Evolutionary conservation across 2,888 invertebrate genomes (phyloP).

Genomic region (Drosophila rellima): DNA sequence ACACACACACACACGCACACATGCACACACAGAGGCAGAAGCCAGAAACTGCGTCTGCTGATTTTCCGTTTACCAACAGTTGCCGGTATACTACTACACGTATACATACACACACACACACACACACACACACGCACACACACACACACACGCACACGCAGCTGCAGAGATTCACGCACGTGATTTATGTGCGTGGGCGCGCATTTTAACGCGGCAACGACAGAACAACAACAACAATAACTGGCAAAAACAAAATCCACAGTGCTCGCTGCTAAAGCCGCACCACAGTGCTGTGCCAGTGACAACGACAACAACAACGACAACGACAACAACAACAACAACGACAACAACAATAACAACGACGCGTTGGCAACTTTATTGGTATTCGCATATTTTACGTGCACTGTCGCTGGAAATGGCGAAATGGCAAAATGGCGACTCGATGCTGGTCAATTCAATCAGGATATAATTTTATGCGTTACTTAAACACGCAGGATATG

Average conservation of each 20-base stretch:
- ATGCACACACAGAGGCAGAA: constrained; percentile 15
- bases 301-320: constrained; percentile 37
- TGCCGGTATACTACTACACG: constrained; percentile 32
- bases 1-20: constrained; percentile 18
- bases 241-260: constrained; percentile 25
- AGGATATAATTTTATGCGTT: constrained; percentile 82
- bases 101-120: background rate
- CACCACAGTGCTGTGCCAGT: constrained; percentile 21
- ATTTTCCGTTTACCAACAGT: constrained; percentile 74
- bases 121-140: constrained; percentile 14
- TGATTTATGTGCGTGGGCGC: constrained; percentile 81
- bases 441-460: constrained; percentile 75
- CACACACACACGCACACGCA: constrained; percentile 25
- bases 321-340: constrained; percentile 11
- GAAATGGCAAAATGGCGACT: constrained; percentile 21
- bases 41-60: constrained; percentile 57
- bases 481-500: constrained; percentile 82
- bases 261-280: constrained; percentile 33
- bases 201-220: constrained; percentile 71
- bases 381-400: constrained; percentile 80
- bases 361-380: constrained; percentile 74
- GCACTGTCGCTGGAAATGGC: constrained; percentile 43
- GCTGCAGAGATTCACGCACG: constrained; percentile 72
- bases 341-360: background rate
- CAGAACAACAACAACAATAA: constrained; percentile 11